Percentiles rank a stretch among this genome's conserved stretches.
phyloP scores from a whole-genome alignment of 2,797 vertebrate genomes.

The Rhinogobio ventralis region DNA sequence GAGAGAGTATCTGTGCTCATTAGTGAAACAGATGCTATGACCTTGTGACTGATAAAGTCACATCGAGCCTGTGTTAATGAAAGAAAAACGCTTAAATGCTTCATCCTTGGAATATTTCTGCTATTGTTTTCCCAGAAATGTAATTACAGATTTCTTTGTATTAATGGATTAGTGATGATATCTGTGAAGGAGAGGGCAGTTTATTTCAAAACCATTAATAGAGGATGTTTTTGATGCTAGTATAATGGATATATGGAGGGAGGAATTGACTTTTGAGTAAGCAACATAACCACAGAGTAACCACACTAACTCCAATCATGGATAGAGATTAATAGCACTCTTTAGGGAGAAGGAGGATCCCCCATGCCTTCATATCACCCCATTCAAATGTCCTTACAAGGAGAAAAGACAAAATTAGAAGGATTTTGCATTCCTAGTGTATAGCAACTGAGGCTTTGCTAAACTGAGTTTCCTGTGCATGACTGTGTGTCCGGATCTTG shows the following conservation, averaged over 20 bases:
- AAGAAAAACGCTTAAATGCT: not conserved
- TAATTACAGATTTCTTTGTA: slow-evolving; percentile 11
- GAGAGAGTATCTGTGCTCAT: slow-evolving; percentile 1
- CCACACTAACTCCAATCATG: not conserved
- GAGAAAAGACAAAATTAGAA: slow-evolving; percentile 31
- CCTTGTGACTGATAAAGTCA: slow-evolving; percentile 22
- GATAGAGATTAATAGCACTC: not conserved
- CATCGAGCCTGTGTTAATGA: not conserved
- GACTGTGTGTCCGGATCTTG: slow-evolving; percentile 8
- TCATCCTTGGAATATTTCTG: not conserved
- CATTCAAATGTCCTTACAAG: slow-evolving; percentile 51
- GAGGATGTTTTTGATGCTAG: not conserved
- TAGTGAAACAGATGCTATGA: slow-evolving; percentile 37
- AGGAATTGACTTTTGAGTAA: not conserved
- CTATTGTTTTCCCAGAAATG: slow-evolving; percentile 13
- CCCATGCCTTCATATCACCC: not conserved
- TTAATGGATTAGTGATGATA: not conserved
- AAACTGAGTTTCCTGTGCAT: slow-evolving; percentile 13
- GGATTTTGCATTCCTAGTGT: slow-evolving; percentile 20
- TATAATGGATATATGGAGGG: not conserved
- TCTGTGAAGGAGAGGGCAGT: not conserved
- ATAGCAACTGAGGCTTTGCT: slow-evolving; percentile 3
- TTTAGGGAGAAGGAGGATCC: not conserved
- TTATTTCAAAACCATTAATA: not conserved
- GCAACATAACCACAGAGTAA: not conserved